These are phyloP conservation scores for Cheilosia variabilis DNA, from an alignment of 2,888 invertebrate species.

Conservation along the genomic window DNA sequence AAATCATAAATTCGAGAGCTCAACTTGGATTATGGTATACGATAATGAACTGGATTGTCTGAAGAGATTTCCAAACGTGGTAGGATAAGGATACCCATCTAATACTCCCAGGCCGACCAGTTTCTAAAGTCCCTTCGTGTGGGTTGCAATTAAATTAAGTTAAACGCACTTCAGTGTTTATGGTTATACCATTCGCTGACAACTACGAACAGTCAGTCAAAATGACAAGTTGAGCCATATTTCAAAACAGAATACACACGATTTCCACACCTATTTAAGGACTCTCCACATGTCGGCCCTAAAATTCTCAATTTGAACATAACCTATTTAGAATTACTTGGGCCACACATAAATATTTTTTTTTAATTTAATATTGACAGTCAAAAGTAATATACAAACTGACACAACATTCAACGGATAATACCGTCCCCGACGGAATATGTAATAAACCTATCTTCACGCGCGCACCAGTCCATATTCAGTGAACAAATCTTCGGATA, in stretches of 20 bases:
- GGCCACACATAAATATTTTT: neutral
- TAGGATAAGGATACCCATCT: neutral
- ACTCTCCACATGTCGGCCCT: neutral
- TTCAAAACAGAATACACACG: too few species aligned
- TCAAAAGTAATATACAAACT: slow-evolving; percentile 14
- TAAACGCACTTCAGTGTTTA: too few species aligned
- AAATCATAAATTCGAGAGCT: neutral
- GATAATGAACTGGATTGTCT: neutral
- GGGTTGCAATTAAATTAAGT: too few species aligned
- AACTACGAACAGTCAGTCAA: neutral
- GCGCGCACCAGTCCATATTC: neutral
- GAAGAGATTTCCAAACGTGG: neutral
- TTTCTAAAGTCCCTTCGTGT: neutral
- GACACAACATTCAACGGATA: neutral
- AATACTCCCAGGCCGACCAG: neutral
- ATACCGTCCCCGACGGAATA: neutral
- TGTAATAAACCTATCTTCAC: neutral
- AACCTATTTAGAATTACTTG: neutral
- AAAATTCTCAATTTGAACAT: neutral
- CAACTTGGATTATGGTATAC: neutral
- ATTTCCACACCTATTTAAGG: neutral
- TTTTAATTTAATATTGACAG: slow-evolving; percentile 23
- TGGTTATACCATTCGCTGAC: too few species aligned
- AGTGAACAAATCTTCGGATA: slow-evolving; percentile 17
- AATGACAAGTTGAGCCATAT: neutral